These are phyloP conservation scores for Drosophila pandora DNA, from an alignment of 1,140 invertebrate species.

Conservation along the genomic window DNA sequence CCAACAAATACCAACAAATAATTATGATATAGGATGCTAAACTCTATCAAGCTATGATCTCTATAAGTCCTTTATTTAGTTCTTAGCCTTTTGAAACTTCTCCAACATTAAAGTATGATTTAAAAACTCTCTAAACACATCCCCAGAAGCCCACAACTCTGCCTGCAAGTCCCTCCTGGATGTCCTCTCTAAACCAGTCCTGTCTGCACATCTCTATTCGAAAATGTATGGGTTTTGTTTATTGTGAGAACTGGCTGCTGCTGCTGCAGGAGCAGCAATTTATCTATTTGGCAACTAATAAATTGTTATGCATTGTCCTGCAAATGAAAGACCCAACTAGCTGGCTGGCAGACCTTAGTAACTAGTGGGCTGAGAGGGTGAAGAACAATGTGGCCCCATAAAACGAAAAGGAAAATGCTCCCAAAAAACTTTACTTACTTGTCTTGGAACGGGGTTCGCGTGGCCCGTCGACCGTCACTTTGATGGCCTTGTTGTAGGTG, in stretches of 20 bases:
- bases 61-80: too few relatives aligned
- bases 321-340: constrained; percentile 35
- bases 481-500: constrained; percentile 99
- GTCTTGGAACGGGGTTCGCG: constrained; percentile 98
- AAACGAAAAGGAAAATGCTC: neutral
- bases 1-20: too few relatives aligned
- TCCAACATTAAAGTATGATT: neutral
- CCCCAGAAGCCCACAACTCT: neutral
- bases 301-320: constrained; percentile 62
- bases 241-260: constrained; percentile 21
- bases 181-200: neutral
- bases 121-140: neutral
- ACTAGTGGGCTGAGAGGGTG: neutral
- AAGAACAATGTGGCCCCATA: neutral
- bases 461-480: constrained; percentile 99
- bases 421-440: constrained; percentile 89
- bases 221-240: neutral
- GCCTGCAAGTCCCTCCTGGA: too few relatives aligned
- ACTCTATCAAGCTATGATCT: too few relatives aligned
- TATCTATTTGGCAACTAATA: constrained; percentile 70
- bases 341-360: neutral
- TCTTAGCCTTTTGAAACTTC: too few relatives aligned
- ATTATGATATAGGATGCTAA: too few relatives aligned
- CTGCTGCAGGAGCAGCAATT: constrained; percentile 36
- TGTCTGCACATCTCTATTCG: constrained; percentile 9